A percentile compares a stretch with the other conserved stretches of the same genome.
Conservation (phyloP, 1,140 invertebrate species). For the Penaeus chinensis region DNA sequence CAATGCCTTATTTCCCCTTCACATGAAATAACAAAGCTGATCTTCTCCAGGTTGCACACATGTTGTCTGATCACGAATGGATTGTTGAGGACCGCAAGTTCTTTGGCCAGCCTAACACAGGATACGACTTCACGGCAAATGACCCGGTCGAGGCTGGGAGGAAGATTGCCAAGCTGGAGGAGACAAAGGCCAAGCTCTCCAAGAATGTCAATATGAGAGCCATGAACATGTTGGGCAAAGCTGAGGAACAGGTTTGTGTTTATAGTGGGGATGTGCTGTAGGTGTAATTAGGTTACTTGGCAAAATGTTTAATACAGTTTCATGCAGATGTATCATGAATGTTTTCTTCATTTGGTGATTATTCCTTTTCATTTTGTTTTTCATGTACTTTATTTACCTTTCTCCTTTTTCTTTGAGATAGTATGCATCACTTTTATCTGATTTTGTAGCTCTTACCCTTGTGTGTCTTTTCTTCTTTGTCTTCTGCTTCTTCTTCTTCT, state of each 20-base stretch:
- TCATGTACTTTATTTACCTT: no score
- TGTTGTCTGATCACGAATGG: conserved; percentile 78
- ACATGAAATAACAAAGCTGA: background rate
- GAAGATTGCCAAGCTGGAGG: conserved; percentile 76
- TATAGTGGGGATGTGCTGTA: background rate
- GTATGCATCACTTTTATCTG: no score
- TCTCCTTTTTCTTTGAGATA: no score
- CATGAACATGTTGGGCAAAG: conserved; percentile 85
- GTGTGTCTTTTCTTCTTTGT: no score
- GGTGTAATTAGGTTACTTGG: no score
- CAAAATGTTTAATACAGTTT: no score
- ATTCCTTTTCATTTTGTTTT: no score
- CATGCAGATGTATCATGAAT: no score
- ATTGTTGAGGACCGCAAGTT: conserved; percentile 82
- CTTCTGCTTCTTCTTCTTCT: no score
- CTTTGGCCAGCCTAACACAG: conserved; percentile 78
- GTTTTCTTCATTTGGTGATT: no score
- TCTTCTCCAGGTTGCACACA: conserved; percentile 69
- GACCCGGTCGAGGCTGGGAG: conserved; percentile 74
- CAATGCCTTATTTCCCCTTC: no score
- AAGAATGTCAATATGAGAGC: conserved; percentile 86
- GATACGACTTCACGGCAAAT: conserved; percentile 73
- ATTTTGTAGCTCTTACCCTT: no score
- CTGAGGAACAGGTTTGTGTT: conserved; percentile 81
- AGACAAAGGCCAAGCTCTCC: conserved; percentile 79